Base-by-base conservation (phyloP, 1,140 invertebrate genomes). In the Lepidurus apus region DNA sequence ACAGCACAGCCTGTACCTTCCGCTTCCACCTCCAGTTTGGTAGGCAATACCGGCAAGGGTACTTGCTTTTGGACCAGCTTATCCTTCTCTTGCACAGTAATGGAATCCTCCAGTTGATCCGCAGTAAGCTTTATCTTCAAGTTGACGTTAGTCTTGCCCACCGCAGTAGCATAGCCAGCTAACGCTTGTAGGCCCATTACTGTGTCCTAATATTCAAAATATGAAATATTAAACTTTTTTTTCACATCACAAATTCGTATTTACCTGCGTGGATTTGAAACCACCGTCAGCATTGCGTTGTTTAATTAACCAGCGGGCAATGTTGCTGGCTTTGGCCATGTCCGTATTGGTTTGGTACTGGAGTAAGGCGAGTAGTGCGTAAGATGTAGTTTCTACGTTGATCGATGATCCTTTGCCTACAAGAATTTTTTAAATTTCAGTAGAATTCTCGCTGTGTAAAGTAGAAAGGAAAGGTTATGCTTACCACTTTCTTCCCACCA, bases 211-310 rank as follows among this genome's bases (percentile, higher is more conserved):
- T 6, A 47, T 17, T 10, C 1, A 47, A 47, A 47, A 47, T 47
- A 5, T 17, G 17, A 9, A 47, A 65, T 21, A 21, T 65, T 21
- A 1, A 13, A 7, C 53, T 47, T 47, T 47, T 47, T 17, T 47
- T 47, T 47, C 0, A 47, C 1, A 17, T 11, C 7, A 17, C 53
- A 65, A n/a, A 65, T 47, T 47, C 45, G 1, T 10, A 47, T 11
- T 0, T 65, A 65, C 53, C 80, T 84, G 89, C 0, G 90, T 91
- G 9, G 91, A 93, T 0, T 89, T 87, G 82, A 93, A 95, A 11
- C 93, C 93, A 34, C 93, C 93, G 43, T 90, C 85, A 73, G 88
- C 87, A 85, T 94, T 95, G 76, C 92, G 86, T 83, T 94, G 91
- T 43, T 88, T 87, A 6, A 91, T 89, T 79, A 95, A 85, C 92